Conservation (phyloP, 2,888 invertebrate genomes). For the Heliconius aoede region DNA sequence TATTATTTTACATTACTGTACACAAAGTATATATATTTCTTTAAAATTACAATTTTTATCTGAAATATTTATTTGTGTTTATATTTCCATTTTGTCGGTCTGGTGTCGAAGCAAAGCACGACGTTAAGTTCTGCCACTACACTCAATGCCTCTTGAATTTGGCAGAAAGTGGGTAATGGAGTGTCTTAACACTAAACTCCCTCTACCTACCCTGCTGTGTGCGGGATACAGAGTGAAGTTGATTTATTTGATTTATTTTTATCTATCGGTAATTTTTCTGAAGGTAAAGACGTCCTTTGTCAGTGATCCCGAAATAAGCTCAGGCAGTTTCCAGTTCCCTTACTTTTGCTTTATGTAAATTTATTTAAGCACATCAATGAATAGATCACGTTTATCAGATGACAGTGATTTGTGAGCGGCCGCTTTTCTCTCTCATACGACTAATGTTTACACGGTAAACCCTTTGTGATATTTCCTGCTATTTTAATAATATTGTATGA, state of each 20-base stretch:
- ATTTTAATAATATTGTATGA: neutral
- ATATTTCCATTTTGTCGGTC: no score
- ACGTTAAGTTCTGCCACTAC: no score
- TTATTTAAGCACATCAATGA: constrained; percentile 40
- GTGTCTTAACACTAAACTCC: no score
- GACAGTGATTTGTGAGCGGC: constrained; percentile 42
- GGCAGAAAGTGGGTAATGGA: no score
- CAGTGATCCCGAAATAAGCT: constrained; percentile 9
- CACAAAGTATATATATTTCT: neutral
- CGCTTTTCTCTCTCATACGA: constrained; percentile 49
- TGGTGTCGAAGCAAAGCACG: no score
- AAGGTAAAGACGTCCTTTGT: neutral
- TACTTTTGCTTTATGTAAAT: constrained; percentile 38
- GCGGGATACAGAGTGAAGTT: no score
- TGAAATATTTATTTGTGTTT: no score
- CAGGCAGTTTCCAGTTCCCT: neutral
- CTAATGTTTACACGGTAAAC: neutral
- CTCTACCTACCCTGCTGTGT: no score
- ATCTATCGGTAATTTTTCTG: neutral
- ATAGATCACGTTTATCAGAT: constrained; percentile 41
- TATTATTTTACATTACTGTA: neutral
- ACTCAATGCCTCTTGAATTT: no score
- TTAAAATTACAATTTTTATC: neutral
- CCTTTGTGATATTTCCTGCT: neutral
- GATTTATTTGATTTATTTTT: no score